Evolutionary conservation across 2,113 vertebrate genomes (phyloP), one percentile per base, ranked within the genome.

Genomic region (Onychostoma macrolepis): DNA sequence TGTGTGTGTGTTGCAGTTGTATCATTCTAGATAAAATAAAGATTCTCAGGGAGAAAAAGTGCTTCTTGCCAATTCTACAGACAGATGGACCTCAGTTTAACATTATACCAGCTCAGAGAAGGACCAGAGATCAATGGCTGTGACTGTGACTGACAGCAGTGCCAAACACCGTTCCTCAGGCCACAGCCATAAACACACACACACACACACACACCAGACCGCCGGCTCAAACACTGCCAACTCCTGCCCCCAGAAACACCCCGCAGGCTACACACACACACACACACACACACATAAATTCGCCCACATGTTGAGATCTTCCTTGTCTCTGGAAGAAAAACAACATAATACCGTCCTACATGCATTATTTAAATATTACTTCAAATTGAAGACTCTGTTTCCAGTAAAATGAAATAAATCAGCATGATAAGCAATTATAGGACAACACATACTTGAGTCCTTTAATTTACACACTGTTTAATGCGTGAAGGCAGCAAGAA

Each of bases 71-170:
- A 30, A 36, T 84, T 77, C 56, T 36, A 63, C 75, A 80, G 76
- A 89, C 79, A 58, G 76, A 84, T 28, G 5, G 50, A 45, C 36
- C 74, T 79, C 74, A 61, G 63, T 58, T 77, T 77, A 74, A 89
- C 36, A 53, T 76, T 24, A 56, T 8, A 84, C 85, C 50, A 38
- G 63, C 87, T 84, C 36, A 79, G 67, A 61, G 36, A 76, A 15
- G 33, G 4, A 56, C 38, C 30, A 30, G 43, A 19, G 71, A 89
- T 87, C 61, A 74, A 85, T 87, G 36, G n/a, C 58, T 72, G 69
- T 77, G 48, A 63, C n/a, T 67, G 74, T 81, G 71, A 50, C 41
- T 80, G 86, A 84, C 77, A 63, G 79, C 61, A 72, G 12, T 48
- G 58, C 58, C 72, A 81, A 81, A 58, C 76, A 89, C 53, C 45